These are phyloP conservation scores for Thereva unica DNA, from an alignment of 2,888 invertebrate genomes.

Conservation along the genomic window DNA sequence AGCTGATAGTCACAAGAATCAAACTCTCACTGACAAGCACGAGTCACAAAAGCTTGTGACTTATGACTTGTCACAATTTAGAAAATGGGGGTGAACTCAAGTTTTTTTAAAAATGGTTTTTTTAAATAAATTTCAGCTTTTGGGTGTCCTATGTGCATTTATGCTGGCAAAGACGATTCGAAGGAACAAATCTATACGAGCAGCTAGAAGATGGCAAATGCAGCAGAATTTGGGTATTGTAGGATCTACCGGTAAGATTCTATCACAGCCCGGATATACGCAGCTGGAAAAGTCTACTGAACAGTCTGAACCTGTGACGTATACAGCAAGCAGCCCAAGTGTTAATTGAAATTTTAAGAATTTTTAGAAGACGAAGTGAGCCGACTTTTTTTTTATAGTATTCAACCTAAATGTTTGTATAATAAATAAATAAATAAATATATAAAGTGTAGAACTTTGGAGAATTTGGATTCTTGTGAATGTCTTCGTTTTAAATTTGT, in stretches of 20 bases:
- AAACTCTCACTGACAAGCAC: too few relatives aligned
- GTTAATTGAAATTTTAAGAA: conserved; percentile 48
- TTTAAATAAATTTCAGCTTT: conserved; percentile 62
- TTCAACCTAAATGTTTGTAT: not conserved
- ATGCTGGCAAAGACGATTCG: conserved; percentile 86
- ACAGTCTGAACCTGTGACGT: conserved; percentile 49
- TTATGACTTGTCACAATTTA: too few relatives aligned
- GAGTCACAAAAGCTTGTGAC: too few relatives aligned
- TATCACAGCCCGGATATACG: conserved; percentile 53
- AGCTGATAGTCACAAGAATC: too few relatives aligned
- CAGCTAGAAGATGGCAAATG: conserved; percentile 70
- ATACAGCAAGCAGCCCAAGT: conserved; percentile 55
- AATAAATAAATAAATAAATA: not conserved
- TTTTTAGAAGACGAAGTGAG: conserved; percentile 1
- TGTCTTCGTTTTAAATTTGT: too few relatives aligned
- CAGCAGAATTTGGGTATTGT: conserved; percentile 56
- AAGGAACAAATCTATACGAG: conserved; percentile 72
- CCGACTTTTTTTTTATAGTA: conserved; percentile 1
- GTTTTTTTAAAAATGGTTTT: conserved; percentile 7
- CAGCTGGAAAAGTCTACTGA: conserved; percentile 49
- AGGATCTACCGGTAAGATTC: conserved; percentile 49
- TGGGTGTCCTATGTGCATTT: conserved; percentile 87
- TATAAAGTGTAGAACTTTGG: too few relatives aligned
- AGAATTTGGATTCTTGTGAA: too few relatives aligned
- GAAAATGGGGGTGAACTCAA: conserved; percentile 6